These are phyloP conservation scores for Axis porcinus DNA, from an alignment of 2,113 vertebrate genomes.

Conservation along the genomic window DNA sequence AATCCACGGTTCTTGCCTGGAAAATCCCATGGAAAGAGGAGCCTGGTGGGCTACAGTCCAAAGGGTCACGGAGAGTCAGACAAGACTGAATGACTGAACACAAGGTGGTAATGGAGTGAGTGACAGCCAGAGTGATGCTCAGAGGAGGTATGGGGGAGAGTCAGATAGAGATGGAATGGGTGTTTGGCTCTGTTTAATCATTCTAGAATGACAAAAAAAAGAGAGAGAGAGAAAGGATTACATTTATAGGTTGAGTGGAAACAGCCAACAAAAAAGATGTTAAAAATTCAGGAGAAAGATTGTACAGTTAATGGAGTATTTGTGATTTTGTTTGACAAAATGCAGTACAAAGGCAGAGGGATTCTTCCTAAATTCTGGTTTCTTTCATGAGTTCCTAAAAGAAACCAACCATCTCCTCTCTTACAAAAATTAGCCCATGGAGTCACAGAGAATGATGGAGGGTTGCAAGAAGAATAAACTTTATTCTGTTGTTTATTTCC, in stretches of 20 bases:
- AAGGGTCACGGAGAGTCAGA: neutral
- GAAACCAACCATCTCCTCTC: neutral
- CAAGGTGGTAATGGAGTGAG: neutral
- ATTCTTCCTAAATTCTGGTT: neutral
- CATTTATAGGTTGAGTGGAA: neutral
- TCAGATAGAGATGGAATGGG: neutral
- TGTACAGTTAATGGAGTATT: neutral
- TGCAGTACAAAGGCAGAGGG: neutral
- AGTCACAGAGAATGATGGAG: neutral
- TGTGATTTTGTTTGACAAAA: neutral
- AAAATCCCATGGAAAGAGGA: neutral
- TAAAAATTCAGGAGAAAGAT: neutral
- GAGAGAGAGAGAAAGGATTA: neutral
- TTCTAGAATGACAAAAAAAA: neutral
- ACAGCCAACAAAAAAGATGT: neutral
- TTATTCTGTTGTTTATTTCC: neutral
- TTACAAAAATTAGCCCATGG: neutral
- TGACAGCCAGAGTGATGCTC: neutral
- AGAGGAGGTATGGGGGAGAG: neutral
- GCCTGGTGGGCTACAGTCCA: neutral
- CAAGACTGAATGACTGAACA: neutral
- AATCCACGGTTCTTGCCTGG: neutral
- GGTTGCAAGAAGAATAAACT: neutral
- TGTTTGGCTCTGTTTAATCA: neutral
- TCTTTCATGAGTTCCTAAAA: neutral